Evolutionary conservation across 2,797 vertebrate genomes (phyloP), one percentile per base, ranked within the genome.

Genomic region (Esox masquinongy): DNA sequence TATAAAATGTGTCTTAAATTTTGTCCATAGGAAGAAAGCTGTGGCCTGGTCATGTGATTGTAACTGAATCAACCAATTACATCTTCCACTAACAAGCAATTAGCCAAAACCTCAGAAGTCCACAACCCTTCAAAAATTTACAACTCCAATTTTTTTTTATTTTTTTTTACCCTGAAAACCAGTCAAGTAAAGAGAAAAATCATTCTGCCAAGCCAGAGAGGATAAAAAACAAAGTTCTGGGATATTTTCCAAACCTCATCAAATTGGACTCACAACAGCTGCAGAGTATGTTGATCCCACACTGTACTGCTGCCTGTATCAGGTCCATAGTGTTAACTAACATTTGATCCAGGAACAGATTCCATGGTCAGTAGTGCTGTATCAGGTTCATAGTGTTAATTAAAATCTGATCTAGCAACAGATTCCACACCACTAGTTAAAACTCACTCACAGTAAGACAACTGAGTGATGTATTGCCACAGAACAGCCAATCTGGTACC

Each of bases 221-320:
- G 85, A 89, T 82, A 50, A 91, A 64, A 88, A 91, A 85, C 84
- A 84, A 79, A 84, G 85, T 88, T 90, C 83, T 53, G 84, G 88
- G 87, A 82, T 51, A 70, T 70, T 71, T 76, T 91, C 91, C 91
- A 92, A 81, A 84, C 79, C 81, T 89, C 88, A 84, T 89, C 86
- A 92, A 92, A 92, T 79, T 61, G 76, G 88, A 84, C 83, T 87
- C 83, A 85, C 78, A 88, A 84, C 90, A 92, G 90, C 91, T 92
- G 92, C 83, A 86, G 73, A 83, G 80, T 72, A 79, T 69, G 86
- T 86, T 66, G 73, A 77, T 81, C 64, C 31, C 70, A 49, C 6
- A 50, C 12, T 24, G 19, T 26, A 14, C 14, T 22, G 31, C 31
- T 39, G 8, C 16, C 53, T 22, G n/a, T 22, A 34, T 31, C 64